These are phyloP conservation scores for Otis tarda DNA, from an alignment of 2,113 vertebrate species.

Conservation along the genomic window DNA sequence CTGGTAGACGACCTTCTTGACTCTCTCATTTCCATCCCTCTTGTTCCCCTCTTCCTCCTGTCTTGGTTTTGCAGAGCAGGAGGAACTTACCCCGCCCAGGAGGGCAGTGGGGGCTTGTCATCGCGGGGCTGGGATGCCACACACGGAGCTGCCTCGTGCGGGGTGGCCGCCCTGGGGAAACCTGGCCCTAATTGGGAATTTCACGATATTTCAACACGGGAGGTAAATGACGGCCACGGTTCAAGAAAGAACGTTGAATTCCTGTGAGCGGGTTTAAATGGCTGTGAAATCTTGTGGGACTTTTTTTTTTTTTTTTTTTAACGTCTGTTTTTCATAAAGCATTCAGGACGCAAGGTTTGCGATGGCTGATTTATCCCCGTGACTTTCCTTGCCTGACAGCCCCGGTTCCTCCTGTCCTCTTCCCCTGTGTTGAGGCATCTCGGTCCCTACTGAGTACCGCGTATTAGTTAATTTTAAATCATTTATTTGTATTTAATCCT, in stretches of 20 bases:
- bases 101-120: neutral
- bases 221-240: neutral
- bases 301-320: no score
- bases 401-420: neutral
- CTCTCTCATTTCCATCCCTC: neutral
- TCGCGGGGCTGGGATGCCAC: neutral
- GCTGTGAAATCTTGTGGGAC: neutral
- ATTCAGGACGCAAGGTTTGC: neutral
- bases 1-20: rapidly evolving
- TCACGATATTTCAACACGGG: neutral
- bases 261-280: neutral
- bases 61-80: neutral
- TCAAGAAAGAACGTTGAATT: neutral
- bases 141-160: neutral
- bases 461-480: neutral
- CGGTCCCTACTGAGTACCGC: neutral
- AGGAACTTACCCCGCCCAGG: neutral
- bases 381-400: neutral
- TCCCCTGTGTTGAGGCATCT: neutral
- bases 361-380: rapidly evolving
- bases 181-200: neutral
- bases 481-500: neutral
- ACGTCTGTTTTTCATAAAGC: neutral
- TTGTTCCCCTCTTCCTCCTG: neutral
- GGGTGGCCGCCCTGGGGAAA: neutral